phyloP scores from a whole-genome alignment of 2,113 vertebrate genomes.

The Antechinus flavipes region DNA sequence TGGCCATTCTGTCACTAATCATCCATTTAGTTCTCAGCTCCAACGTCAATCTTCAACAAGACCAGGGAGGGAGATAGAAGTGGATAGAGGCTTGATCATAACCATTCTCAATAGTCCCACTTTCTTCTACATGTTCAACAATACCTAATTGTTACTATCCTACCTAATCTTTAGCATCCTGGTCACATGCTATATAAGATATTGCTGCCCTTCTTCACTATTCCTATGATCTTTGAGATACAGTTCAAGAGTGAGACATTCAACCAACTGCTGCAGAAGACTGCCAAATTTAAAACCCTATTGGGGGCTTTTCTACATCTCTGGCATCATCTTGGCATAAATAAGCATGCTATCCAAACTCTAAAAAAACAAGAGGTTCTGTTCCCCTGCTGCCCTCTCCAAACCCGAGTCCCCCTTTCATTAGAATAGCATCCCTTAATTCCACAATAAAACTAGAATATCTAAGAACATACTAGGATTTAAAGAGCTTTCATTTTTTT shows the following conservation, averaged over 20 bases:
- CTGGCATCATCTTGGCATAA: conserved; percentile 92
- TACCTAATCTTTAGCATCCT: conserved; percentile 95
- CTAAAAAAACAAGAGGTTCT: conserved; percentile 65
- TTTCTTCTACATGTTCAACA: conserved; percentile 93
- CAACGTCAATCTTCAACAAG: conserved; percentile 98
- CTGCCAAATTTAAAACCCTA: conserved; percentile 96
- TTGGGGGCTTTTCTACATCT: conserved; percentile 97
- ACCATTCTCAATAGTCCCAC: conserved; percentile 96
- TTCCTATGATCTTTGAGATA: conserved; percentile 97
- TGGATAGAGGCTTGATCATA: conserved; percentile 95
- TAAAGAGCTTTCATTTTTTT: not conserved
- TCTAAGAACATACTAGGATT: not conserved
- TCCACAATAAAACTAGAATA: not conserved
- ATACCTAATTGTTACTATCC: conserved; percentile 92
- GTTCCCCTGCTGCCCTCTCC: not conserved
- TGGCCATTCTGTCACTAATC: conserved; percentile 92
- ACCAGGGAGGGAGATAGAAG: conserved; percentile 97
- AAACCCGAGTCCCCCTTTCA: too few relatives aligned
- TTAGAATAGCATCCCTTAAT: not conserved
- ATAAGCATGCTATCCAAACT: conserved; percentile 91
- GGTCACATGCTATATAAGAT: conserved; percentile 94
- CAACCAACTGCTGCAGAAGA: conserved; percentile 94
- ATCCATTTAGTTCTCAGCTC: conserved; percentile 96
- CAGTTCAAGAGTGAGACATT: conserved; percentile 94
- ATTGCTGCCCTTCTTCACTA: conserved; percentile 93